These are phyloP conservation scores for Danio jaintianensis DNA, from an alignment of 2,797 vertebrate species.

Conservation along the genomic window DNA sequence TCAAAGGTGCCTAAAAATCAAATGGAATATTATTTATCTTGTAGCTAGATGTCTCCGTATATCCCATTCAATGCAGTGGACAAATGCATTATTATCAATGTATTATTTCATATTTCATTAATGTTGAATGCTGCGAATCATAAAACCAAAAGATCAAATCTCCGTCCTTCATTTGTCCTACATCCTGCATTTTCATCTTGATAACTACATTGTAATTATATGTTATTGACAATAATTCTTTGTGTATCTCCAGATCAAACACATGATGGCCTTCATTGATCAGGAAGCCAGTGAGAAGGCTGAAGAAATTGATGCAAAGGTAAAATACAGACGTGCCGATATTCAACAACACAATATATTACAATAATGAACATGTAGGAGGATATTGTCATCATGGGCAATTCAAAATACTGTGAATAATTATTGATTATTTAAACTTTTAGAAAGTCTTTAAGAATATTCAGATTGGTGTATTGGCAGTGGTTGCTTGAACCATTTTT, in stretches of 20 bases:
- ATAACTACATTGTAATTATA: neutral
- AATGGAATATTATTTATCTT: neutral
- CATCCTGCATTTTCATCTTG: neutral
- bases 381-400: too few species aligned
- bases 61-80: neutral
- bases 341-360: too few species aligned
- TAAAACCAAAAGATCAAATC: neutral
- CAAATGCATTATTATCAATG: neutral
- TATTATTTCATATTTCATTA: neutral
- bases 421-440: too few species aligned
- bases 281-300: constrained; percentile 98
- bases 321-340: constrained; percentile 65
- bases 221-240: constrained; percentile 21
- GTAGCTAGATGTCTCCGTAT: neutral
- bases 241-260: constrained; percentile 88
- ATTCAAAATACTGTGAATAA: too few species aligned
- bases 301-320: constrained; percentile 98
- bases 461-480: too few species aligned
- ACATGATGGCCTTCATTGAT: constrained; percentile 99
- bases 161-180: neutral
- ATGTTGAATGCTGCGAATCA: neutral
- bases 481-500: too few species aligned
- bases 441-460: too few species aligned
- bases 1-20: neutral
- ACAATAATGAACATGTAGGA: too few species aligned